Percentiles rank a stretch among this genome's conserved stretches.
Conservation (phyloP, 2,888 invertebrate genomes). For the Drosophila greeni region DNA sequence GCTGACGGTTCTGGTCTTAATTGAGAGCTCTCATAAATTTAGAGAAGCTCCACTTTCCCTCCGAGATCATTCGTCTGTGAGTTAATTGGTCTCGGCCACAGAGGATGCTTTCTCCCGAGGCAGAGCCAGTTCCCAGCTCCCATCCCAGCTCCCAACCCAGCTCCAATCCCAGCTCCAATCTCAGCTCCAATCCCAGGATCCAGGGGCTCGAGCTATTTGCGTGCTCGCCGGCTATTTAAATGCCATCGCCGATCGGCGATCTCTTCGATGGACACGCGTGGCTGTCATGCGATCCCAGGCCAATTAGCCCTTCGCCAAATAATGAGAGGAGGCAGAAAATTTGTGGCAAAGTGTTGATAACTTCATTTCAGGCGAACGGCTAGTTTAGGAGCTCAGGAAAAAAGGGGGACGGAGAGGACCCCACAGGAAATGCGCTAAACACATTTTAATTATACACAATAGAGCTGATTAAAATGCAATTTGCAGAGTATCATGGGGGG, state of each 20-base stretch:
- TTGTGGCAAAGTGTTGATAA: constrained; percentile 62
- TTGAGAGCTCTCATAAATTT: neutral
- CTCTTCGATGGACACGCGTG: constrained; percentile 60
- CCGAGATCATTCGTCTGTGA: neutral
- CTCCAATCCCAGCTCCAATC: constrained; percentile 3
- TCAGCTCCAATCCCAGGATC: constrained; percentile 7
- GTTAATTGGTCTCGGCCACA: constrained; percentile 11
- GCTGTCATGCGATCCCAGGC: constrained; percentile 37
- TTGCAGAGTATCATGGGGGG: constrained; percentile 43
- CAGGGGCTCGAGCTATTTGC: constrained; percentile 52
- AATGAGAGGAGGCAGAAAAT: constrained; percentile 19
- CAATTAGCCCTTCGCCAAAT: constrained; percentile 37
- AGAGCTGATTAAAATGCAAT: constrained; percentile 74
- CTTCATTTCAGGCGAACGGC: constrained; percentile 56
- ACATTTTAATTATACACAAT: constrained; percentile 65
- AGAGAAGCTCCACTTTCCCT: neutral
- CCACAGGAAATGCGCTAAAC: constrained; percentile 65
- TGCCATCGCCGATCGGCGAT: constrained; percentile 43
- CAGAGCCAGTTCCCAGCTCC: neutral
- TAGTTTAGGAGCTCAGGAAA: constrained; percentile 52
- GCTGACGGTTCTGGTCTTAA: neutral
- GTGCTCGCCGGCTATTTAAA: constrained; percentile 63
- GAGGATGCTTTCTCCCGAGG: constrained; percentile 20
- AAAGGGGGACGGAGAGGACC: constrained; percentile 46
- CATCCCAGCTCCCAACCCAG: neutral